Evolutionary conservation across 1,140 invertebrate genomes (phyloP).

Genomic region (Aradophagus sp.): DNA sequence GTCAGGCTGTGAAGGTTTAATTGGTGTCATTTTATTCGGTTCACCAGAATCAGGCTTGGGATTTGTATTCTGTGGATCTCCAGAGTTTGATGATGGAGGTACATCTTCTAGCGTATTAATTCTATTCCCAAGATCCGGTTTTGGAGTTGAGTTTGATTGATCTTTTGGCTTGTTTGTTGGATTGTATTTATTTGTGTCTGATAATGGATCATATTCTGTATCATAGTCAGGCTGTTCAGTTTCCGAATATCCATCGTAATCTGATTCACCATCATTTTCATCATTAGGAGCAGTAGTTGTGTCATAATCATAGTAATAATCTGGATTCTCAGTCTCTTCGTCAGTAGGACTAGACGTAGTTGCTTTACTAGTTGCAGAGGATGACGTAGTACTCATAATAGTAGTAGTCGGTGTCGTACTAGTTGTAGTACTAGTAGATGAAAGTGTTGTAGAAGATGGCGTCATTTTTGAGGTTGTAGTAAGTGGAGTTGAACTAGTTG

Average conservation of each 20-base stretch:
- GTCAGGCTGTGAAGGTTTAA: conserved; percentile 33
- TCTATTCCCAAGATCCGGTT: conserved; percentile 21
- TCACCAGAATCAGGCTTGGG: conserved; percentile 1
- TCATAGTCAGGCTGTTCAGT: conserved; percentile 46
- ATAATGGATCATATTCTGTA: conserved; percentile 43
- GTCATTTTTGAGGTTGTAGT: conserved; percentile 10
- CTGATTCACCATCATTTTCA: conserved; percentile 7
- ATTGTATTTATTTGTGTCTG: conserved; percentile 47
- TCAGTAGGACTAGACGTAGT: conserved; percentile 3
- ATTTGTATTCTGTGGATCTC: background rate
- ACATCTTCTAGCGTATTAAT: conserved; percentile 17
- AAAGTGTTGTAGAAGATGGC: conserved; percentile 9
- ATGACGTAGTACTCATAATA: conserved; percentile 4
- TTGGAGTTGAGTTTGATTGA: conserved; percentile 20
- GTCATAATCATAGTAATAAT: conserved; percentile 43
- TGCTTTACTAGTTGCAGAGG: background rate
- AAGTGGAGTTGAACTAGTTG: conserved; percentile 1
- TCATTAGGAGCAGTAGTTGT: conserved; percentile 16
- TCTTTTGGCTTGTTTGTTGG: conserved; percentile 20
- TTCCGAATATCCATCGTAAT: conserved; percentile 12
- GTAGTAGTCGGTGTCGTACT: conserved; percentile 14
- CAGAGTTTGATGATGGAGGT: no score
- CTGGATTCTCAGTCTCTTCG: conserved; percentile 27
- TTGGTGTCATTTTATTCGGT: conserved; percentile 14
- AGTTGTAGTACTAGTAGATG: background rate